Percentiles rank a stretch among this genome's conserved stretches.
Conservation (phyloP, 2,113 vertebrate species). For the Rhinolophus ferrumequinum region DNA sequence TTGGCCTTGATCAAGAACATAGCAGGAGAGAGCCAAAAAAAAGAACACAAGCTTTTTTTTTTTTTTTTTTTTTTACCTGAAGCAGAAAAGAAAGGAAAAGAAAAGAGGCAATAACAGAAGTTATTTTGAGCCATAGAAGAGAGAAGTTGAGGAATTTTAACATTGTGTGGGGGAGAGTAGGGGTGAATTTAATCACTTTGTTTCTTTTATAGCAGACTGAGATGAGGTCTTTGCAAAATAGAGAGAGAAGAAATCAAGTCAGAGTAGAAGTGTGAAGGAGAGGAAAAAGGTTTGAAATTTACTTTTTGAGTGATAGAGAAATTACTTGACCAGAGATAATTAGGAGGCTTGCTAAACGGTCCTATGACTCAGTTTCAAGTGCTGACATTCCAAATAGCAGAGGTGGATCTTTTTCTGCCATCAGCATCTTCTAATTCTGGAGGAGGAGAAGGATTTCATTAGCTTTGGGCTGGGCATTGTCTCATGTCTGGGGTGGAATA, state of each 20-base stretch:
- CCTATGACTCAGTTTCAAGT: background rate
- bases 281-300: background rate
- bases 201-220: background rate
- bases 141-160: background rate
- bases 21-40: background rate
- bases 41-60: fast-evolving
- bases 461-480: background rate
- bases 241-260: background rate
- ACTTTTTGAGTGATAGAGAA: background rate
- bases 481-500: background rate
- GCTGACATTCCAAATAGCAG: background rate
- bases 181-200: background rate
- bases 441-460: background rate
- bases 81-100: background rate
- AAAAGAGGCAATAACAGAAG: background rate
- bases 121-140: background rate
- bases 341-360: background rate
- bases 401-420: background rate
- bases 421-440: background rate
- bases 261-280: background rate
- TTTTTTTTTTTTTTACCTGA: background rate
- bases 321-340: background rate
- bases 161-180: background rate
- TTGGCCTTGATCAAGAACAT: background rate
- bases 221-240: background rate